These are phyloP conservation scores for Microcaecilia unicolor DNA, from an alignment of 2,797 vertebrate species.

Conservation along the genomic window DNA sequence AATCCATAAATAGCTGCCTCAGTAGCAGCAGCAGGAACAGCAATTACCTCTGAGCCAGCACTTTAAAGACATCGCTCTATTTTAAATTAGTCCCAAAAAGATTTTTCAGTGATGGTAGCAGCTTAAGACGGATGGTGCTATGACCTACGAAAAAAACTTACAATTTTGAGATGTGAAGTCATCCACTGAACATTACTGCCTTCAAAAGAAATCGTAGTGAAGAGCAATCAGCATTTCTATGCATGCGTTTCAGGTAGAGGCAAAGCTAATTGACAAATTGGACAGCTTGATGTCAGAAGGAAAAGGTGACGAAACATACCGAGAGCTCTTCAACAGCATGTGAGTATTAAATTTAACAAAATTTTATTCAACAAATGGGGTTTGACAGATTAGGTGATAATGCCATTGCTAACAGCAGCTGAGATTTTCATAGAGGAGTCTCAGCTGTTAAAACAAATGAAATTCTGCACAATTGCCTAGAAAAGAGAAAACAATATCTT, in stretches of 20 bases:
- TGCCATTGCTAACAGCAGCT: too few relatives aligned
- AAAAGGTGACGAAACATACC: conserved; percentile 94
- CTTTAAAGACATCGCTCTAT: conserved; percentile 41
- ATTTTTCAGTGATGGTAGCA: conserved; percentile 18
- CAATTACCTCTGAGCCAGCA: conserved; percentile 34
- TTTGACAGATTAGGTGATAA: conserved; percentile 3
- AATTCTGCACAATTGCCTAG: conserved; percentile 12
- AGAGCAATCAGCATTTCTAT: conserved; percentile 21
- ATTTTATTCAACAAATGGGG: neutral
- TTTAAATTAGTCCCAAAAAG: conserved; percentile 29
- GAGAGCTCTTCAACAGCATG: conserved; percentile 91
- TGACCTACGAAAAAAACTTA: conserved; percentile 23
- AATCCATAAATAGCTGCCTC: conserved; percentile 56
- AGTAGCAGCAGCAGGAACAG: conserved; percentile 32
- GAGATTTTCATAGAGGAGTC: conserved; percentile 8
- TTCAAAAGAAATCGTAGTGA: conserved; percentile 16
- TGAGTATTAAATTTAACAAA: conserved; percentile 50
- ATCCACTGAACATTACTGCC: conserved; percentile 6
- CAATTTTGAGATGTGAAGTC: conserved; percentile 16
- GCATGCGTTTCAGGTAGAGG: conserved; percentile 79
- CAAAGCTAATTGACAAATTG: conserved; percentile 95
- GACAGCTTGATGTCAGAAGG: conserved; percentile 98
- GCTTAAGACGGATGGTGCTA: conserved; percentile 24
- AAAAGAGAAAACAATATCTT: conserved; percentile 1
- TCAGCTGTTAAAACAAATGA: neutral